A percentile compares a stretch with the other conserved stretches of the same genome.
phyloP scores from a whole-genome alignment of 2,888 invertebrate genomes.

The Glyphotaelius pellucidus region DNA sequence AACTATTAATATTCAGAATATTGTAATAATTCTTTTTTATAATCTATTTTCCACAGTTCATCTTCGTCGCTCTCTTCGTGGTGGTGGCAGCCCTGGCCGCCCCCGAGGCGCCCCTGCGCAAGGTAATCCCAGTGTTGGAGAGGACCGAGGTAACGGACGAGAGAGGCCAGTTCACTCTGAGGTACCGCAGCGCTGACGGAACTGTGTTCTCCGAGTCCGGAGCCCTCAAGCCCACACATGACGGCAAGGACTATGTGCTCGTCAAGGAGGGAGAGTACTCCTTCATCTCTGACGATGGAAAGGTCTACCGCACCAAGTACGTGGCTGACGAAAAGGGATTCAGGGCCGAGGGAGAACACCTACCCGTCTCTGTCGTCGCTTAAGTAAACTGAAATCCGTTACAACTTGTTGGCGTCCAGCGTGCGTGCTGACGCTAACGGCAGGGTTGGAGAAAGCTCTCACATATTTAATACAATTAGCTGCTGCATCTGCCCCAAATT shows the following conservation, averaged over 20 bases:
- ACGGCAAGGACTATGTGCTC: slow-evolving; percentile 62
- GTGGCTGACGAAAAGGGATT: slow-evolving; percentile 64
- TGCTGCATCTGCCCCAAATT: no score
- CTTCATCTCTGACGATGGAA: slow-evolving; percentile 57
- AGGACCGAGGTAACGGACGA: slow-evolving; percentile 62
- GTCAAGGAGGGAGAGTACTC: slow-evolving; percentile 62
- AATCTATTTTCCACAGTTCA: neutral
- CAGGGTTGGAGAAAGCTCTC: no score
- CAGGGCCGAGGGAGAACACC: slow-evolving; percentile 62
- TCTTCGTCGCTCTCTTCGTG: neutral
- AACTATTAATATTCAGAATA: no score
- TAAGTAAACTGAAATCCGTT: slow-evolving; percentile 1
- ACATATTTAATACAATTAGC: no score
- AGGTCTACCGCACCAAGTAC: slow-evolving; percentile 61
- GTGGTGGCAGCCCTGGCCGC: slow-evolving; percentile 9
- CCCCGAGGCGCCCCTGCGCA: slow-evolving; percentile 31
- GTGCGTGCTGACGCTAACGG: no score
- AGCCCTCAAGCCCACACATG: slow-evolving; percentile 61
- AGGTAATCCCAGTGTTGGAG: slow-evolving; percentile 59
- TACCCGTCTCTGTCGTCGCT: slow-evolving; percentile 62
- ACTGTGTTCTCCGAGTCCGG: slow-evolving; percentile 60
- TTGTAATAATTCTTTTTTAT: no score
- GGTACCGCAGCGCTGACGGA: slow-evolving; percentile 62
- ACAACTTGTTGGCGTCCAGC: no score
- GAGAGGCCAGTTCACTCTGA: slow-evolving; percentile 62